phyloP scores from a whole-genome alignment of 2,797 vertebrate species.

The Hyperoplus immaculatus region DNA sequence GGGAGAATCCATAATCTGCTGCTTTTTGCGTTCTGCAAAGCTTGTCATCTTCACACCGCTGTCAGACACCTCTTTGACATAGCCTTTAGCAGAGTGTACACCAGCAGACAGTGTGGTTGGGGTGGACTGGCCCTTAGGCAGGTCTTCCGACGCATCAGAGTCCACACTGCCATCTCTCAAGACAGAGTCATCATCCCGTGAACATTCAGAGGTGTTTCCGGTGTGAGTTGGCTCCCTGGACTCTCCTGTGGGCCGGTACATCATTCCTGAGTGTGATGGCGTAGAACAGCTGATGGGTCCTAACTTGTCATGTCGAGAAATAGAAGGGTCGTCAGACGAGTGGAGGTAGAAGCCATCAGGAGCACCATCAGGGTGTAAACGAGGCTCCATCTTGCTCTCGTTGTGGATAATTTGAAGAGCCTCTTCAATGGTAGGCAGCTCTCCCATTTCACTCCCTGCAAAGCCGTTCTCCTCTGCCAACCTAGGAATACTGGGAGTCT shows the following conservation, averaged over 20 bases:
- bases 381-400: conserved; percentile 90
- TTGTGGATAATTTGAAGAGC: conserved; percentile 96
- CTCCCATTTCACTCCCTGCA: conserved; percentile 77
- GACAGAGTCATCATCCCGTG: conserved; percentile 89
- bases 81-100: conserved; percentile 57
- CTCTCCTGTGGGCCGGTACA: conserved; percentile 70
- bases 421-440: conserved; percentile 94
- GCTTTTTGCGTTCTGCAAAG: conserved; percentile 93
- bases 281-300: conserved; percentile 81
- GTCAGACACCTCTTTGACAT: conserved; percentile 76
- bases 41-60: conserved; percentile 93
- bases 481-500: conserved; percentile 69
- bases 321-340: conserved; percentile 87
- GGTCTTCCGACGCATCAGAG: conserved; percentile 89
- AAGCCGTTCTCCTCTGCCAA: conserved; percentile 85
- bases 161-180: conserved; percentile 89
- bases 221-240: conserved; percentile 72
- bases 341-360: conserved; percentile 94
- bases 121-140: conserved; percentile 83
- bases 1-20: conserved; percentile 80
- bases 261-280: conserved; percentile 82
- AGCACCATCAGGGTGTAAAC: conserved; percentile 92
- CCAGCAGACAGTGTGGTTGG: conserved; percentile 75
- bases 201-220: conserved; percentile 84
- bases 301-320: conserved; percentile 68